Base-by-base conservation (phyloP, 1,140 invertebrate genomes). In the Drosophila arawakana region DNA sequence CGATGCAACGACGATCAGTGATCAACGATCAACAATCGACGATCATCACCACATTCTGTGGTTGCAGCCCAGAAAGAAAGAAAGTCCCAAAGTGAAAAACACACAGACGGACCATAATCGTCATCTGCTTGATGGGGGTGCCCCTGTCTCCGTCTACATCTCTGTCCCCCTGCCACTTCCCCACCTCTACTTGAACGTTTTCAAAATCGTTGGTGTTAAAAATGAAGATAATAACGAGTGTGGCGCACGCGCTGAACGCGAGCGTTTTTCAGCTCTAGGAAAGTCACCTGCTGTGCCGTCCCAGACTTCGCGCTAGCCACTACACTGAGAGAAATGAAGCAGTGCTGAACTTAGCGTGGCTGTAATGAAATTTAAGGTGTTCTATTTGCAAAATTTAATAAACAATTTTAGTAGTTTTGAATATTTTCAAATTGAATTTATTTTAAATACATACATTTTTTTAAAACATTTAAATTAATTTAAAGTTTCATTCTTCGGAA, bases 161-260 rank as follows among this genome's bases (percentile, higher is more conserved):
- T 55, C 55, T 18, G 18, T 25, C 34, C 58, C 46, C 21, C n/a
- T 7, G 11, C 44, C 39, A 18, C 3, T 39, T 3, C 0, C 34
- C 11, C n/a, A 10, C 4, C 18, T 11, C 55, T 58, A 11, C 46
- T 43, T 8, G 18, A 7, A 10, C 67, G 25, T 30, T 30, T 30
- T 30, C 25, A 30, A 65, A 59, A 35, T 21, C 46, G 21, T n/a
- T 75, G 83, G 84, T 89, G 83, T 84, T 88, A 80, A 89, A 80
- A 88, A 88, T 88, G 81, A 88, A 88, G 83, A 89, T 80, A 82
- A 82, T 86, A 88, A 89, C 77, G 77, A 77, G 80, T 47, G 59
- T 84, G 84, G 84, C 80, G 76, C 80, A 84, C 84, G 84, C 80
- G 72, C 72, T 54, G 50, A 54, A 25, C 54, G 49, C 54, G 62